Evolutionary conservation across 1,140 invertebrate genomes (phyloP).

Genomic region (Homalodisca vitripennis): DNA sequence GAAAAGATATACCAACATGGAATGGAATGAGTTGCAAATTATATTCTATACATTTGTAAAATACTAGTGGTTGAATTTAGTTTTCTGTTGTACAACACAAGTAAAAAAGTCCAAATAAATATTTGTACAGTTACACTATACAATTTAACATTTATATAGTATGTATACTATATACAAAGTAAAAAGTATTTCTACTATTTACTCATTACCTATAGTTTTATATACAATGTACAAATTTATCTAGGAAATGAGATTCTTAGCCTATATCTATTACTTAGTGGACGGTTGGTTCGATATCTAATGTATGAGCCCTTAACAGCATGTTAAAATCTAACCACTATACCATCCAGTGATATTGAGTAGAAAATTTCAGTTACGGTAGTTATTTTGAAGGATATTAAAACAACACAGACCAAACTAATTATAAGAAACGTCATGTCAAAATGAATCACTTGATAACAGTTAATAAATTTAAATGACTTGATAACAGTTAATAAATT

Average conservation of each 20-base stretch:
- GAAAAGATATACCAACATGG: not conserved
- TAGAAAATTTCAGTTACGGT: no score
- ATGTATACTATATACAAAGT: conserved; percentile 11
- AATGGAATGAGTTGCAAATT: not conserved
- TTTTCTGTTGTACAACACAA: not conserved
- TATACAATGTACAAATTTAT: not conserved
- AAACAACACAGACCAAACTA: no score
- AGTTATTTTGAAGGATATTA: no score
- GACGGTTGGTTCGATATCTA: conserved; percentile 3
- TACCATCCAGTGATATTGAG: no score
- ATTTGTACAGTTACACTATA: conserved; percentile 15
- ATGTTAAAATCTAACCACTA: no score
- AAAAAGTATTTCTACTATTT: not conserved
- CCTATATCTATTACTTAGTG: not conserved
- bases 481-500: no score
- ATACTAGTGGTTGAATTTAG: no score
- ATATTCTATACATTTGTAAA: no score
- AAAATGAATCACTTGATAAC: no score
- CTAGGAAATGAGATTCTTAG: not conserved
- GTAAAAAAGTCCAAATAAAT: not conserved
- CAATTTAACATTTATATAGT: conserved; percentile 6
- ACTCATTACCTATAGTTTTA: not conserved
- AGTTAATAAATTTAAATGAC: no score
- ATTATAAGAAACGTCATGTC: no score
- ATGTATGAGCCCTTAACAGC: no score